Evolutionary conservation across 30 jellyfish, hydroid and myxozoan genomes (phyloP), one percentile per base, ranked within the genome.

Genomic region (Aurelia coerulea): DNA sequence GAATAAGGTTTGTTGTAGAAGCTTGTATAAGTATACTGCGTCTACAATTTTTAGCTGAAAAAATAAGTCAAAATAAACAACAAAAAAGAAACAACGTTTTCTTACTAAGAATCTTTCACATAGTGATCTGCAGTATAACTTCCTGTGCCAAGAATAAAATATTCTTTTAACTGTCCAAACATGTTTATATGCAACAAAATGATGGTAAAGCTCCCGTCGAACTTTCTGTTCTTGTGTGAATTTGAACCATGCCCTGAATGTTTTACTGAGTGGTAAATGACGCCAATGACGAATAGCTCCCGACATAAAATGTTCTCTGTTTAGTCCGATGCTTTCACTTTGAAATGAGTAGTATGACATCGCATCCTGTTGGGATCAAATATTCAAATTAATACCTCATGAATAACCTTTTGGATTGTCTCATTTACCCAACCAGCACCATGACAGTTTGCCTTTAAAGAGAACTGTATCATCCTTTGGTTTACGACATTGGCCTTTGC

Each of bases 251-350:
- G 88, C 94, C 35, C 80, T 62, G 78, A 85, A 85, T 29, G 94
- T 76, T 49, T 41, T 68, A 72, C 94, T 85, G 31, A 85, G 88
- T 2, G 94, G 84, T 74, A 85, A 65, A 46, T 65, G 84, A 10
- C 84, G 82, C 94, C 94, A 85, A 53, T 85, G 94, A 15, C 94
- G 88, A n/a, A 85, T 85, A 58, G 88, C 65, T 13, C 94, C 86
- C 0, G 94, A 85, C 66, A 85, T 73, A 64, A 85, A 67, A 65
- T 65, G 69, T 63, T 85, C 94, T 33, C 94, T 46, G 68, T 74
- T 85, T 41, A 65, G 49, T 16, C 94, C 94, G 15, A 9, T 50
- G 68, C 94, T 76, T 23, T 65, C 92, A 33, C 92, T 83, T 70
- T 76, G 92, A 51, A 83, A 83, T 5, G 92, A 83, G 32, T 83